Evolutionary conservation across 1,140 invertebrate genomes (phyloP).

Genomic region (Drosophila sp.): DNA sequence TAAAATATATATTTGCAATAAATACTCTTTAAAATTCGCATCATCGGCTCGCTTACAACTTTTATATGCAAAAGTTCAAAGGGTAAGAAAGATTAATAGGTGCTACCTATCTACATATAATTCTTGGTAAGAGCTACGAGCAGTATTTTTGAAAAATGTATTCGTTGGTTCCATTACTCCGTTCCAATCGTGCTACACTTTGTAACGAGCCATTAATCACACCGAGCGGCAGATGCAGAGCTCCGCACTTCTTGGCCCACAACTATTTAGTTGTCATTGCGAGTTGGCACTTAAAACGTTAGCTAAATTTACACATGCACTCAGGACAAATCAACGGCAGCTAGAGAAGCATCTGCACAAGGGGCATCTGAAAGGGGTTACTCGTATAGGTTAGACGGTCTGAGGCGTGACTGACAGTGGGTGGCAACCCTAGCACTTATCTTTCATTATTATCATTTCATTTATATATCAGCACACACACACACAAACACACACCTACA

Average conservation of each 20-base stretch:
- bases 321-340: conserved; percentile 62
- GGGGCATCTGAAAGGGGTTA: conserved; percentile 28
- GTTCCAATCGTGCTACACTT: conserved; percentile 27
- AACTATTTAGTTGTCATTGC: conserved; percentile 68
- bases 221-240: conserved; percentile 12
- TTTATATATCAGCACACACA: conserved; percentile 21
- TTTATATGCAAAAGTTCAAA: no score
- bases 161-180: not conserved
- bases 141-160: no score
- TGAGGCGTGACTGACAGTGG: conserved; percentile 59
- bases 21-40: no score
- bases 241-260: not conserved
- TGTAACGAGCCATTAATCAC: conserved; percentile 67
- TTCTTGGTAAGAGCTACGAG: no score
- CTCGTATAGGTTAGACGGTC: conserved; percentile 7
- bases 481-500: conserved; percentile 40
- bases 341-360: no score
- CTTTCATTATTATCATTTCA: conserved; percentile 82
- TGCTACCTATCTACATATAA: no score
- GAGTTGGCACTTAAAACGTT: conserved; percentile 78
- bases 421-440: conserved; percentile 78
- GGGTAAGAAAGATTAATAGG: no score
- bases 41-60: no score
- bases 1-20: no score
- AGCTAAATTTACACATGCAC: conserved; percentile 81